Percentiles rank a stretch among this genome's conserved stretches.
phyloP scores from a whole-genome alignment of 2,888 invertebrate genomes.

The Trissolcus japonicus region DNA sequence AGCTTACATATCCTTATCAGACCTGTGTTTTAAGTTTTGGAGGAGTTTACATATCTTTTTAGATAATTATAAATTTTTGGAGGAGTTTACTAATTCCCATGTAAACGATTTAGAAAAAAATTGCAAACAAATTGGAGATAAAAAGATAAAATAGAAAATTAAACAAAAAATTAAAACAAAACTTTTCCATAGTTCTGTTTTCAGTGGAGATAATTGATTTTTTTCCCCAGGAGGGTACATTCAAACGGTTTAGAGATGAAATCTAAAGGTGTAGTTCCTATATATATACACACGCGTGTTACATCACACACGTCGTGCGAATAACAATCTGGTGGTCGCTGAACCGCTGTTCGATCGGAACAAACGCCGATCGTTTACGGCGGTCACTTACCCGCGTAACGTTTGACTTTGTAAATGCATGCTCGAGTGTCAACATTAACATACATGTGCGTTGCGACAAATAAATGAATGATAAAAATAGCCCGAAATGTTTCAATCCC shows the following conservation, averaged over 20 bases:
- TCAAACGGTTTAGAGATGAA: constrained; percentile 1
- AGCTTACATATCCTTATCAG: no score
- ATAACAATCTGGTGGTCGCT: constrained; percentile 54
- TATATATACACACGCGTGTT: constrained; percentile 40
- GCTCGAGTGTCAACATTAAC: constrained; percentile 38
- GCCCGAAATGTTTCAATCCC: neutral
- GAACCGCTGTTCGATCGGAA: constrained; percentile 50
- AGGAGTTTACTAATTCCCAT: no score
- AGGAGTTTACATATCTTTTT: no score
- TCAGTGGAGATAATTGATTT: neutral
- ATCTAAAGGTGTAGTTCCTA: constrained; percentile 34
- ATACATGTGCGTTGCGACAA: constrained; percentile 6
- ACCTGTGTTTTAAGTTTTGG: no score
- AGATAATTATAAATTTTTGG: no score
- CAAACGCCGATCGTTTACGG: constrained; percentile 42
- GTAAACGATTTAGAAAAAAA: no score
- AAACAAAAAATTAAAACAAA: no score
- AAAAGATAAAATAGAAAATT: no score
- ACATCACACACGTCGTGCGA: constrained; percentile 44
- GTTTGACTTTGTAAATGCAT: constrained; percentile 30
- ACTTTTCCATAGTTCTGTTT: no score
- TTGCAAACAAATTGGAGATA: no score
- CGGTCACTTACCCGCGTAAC: constrained; percentile 49
- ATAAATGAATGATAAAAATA: constrained; percentile 17
- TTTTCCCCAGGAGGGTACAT: neutral